Conservation (phyloP, 2,113 vertebrate genomes). For the Tiliqua scincoides region DNA sequence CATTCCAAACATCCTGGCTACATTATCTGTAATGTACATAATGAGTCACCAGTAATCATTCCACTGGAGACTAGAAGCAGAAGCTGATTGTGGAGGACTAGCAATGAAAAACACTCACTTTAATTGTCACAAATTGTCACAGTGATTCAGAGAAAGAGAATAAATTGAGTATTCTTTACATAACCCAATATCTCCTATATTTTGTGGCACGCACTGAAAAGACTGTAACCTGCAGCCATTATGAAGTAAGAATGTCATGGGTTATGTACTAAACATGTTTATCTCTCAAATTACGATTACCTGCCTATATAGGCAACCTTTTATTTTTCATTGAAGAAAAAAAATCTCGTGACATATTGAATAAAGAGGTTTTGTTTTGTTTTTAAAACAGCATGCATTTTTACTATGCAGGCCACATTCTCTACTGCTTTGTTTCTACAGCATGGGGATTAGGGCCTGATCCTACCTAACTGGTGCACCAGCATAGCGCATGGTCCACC, state of each 20-base stretch:
- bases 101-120: neutral
- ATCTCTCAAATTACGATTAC: neutral
- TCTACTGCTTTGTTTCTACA: neutral
- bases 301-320: neutral
- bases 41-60: neutral
- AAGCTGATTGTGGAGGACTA: neutral
- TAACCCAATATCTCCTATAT: neutral
- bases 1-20: constrained; percentile 27
- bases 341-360: neutral
- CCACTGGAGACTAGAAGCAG: constrained; percentile 3
- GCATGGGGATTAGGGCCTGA: neutral
- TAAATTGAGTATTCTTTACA: constrained; percentile 16
- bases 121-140: constrained; percentile 4
- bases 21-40: constrained; percentile 15
- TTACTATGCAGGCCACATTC: neutral
- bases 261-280: neutral
- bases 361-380: neutral
- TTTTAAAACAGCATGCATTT: neutral
- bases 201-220: neutral
- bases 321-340: neutral
- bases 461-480: too few relatives aligned
- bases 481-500: too few relatives aligned
- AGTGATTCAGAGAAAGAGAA: neutral
- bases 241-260: neutral
- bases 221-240: neutral